Conservation (phyloP, 2,113 vertebrate species). For the Excalfactoria chinensis region DNA sequence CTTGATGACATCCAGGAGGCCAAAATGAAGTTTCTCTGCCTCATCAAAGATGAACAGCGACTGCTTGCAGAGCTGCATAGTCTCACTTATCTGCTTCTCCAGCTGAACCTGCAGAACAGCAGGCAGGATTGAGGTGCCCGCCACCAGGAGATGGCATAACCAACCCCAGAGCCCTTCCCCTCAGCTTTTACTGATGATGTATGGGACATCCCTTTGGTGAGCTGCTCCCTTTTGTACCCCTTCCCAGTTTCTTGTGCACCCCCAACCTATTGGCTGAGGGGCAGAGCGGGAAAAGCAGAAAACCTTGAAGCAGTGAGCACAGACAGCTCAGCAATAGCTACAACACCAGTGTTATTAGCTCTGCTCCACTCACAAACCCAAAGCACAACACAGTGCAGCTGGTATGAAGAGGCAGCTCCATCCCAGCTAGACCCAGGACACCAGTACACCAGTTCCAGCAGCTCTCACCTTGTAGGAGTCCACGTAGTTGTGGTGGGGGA, state of each 20-base stretch:
- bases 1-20: constrained; percentile 87
- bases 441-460: fast-evolving
- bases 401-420: fast-evolving
- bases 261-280: background rate
- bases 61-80: constrained; percentile 84
- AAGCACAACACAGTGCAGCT: fast-evolving
- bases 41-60: constrained; percentile 94
- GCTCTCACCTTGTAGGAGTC: constrained; percentile 90
- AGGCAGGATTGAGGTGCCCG: background rate
- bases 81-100: constrained; percentile 81
- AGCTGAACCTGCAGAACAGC: constrained; percentile 82
- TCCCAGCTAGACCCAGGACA: background rate
- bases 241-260: background rate
- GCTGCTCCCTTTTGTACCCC: background rate
- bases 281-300: background rate
- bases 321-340: background rate
- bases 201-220: background rate
- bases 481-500: constrained; percentile 86
- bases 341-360: fast-evolving
- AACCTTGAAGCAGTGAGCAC: background rate
- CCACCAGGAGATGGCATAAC: background rate
- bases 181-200: background rate
- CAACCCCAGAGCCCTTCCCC: background rate
- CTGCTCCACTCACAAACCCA: background rate
- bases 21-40: constrained; percentile 90